Base-by-base conservation (phyloP, 2,113 vertebrate genomes). In the Plestiodon gilberti region DNA sequence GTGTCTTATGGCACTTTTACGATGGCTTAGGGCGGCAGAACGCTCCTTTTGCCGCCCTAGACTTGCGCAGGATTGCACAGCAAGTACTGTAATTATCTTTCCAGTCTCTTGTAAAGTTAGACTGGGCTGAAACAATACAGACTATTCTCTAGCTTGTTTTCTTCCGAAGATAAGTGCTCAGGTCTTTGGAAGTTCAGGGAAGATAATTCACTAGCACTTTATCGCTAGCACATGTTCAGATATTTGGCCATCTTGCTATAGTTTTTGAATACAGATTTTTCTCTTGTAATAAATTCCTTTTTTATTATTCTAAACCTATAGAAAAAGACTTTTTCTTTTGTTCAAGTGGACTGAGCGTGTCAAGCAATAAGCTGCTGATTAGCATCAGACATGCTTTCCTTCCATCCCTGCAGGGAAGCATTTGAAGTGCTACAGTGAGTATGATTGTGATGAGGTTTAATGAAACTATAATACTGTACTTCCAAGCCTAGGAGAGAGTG, bases 301-400 rank as follows among this genome's bases (percentile, higher is more conserved):
- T 64, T 81, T 81, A 8, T 48, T 48, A 61, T 38, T 87, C 87
- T 90, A 25, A 74, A 90, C 25, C 76, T 88, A 93, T 88, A 89
- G 89, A 92, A 89, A 93, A 90, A 94, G 91, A 77, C 17, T 14
- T 61, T 38, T 61, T 38, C 38, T 61, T 62, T 28, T 62, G 17
- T 28, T 17, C 89, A 94, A 90, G 90, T 90, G 88, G 84, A 38
- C 88, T 67, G 90, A 93, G 90, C 89, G 91, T 88, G 90, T 65
- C 82, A 86, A 89, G 0, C 90, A 0, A 90, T 79, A 67, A 92
- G 92, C 80, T 90, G 91, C 92, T 94, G 94, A 95, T 95, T 93
- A 88, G 87, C 86, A 92, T 89, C 89, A 75, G 25, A 86, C 91
- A 89, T 52, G 69, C 80, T 25, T 93, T 93, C 83, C 85, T 85